Conservation (phyloP, 1,140 invertebrate genomes). For the Ceratina calcarata region DNA sequence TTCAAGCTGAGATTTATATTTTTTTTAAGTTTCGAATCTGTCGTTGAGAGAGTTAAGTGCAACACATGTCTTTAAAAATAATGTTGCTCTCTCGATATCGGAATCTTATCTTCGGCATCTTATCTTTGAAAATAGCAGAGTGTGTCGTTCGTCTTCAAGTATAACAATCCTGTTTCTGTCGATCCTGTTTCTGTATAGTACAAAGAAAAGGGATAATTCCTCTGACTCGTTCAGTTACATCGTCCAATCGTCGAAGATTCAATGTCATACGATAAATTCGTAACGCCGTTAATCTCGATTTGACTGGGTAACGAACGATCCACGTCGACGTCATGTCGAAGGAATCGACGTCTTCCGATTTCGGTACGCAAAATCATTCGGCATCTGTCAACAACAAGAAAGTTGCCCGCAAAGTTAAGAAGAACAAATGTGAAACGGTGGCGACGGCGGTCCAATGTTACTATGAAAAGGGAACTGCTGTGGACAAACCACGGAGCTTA, state of each 20-base stretch:
- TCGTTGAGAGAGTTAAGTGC: neutral
- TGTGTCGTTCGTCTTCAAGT: neutral
- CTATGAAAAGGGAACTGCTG: neutral
- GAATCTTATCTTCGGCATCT: neutral
- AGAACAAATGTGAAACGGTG: neutral
- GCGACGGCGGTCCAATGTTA: neutral
- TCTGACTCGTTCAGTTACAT: too few relatives aligned
- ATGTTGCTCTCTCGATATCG: too few relatives aligned
- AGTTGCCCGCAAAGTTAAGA: neutral
- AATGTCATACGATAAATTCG: neutral
- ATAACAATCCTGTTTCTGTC: too few relatives aligned
- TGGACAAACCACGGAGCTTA: neutral
- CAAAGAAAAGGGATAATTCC: too few relatives aligned
- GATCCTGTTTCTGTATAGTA: too few relatives aligned
- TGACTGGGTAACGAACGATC: neutral
- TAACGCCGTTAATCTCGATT: neutral
- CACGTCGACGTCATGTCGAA: neutral
- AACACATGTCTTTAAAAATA: neutral
- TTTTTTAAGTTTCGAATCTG: conserved; percentile 6
- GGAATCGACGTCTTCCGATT: neutral
- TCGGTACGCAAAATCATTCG: neutral
- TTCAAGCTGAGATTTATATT: conserved; percentile 13
- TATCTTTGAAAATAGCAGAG: neutral
- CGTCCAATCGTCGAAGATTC: too few relatives aligned
- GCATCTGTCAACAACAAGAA: neutral